phyloP scores from a whole-genome alignment of 2,888 invertebrate species.

The Calliscelio sp. region DNA sequence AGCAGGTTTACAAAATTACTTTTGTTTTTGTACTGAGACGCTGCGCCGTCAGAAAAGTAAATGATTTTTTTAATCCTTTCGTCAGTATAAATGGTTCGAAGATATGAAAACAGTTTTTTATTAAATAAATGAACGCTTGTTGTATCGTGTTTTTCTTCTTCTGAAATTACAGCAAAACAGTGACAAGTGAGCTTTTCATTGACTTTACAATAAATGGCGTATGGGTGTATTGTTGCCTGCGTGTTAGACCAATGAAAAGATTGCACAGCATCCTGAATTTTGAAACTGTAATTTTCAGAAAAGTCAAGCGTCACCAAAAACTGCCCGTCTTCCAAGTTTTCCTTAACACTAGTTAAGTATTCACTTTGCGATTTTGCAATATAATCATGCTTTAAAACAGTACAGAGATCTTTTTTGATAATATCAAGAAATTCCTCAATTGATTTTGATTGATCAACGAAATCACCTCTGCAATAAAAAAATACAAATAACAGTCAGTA shows the following conservation, averaged over 20 bases:
- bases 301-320: conserved; percentile 10
- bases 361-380: neutral
- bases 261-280: conserved; percentile 4
- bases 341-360: neutral
- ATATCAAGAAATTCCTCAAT: neutral
- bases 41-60: conserved; percentile 16
- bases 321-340: neutral
- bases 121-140: conserved; percentile 13
- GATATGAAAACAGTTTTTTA: conserved; percentile 19
- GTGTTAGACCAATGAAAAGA: conserved; percentile 5
- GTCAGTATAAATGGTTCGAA: neutral
- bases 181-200: conserved; percentile 5
- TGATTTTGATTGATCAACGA: neutral
- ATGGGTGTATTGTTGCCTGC: conserved; percentile 5
- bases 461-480: neutral
- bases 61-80: conserved; percentile 9
- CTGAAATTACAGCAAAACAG: conserved; percentile 10
- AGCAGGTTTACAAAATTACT: conserved; percentile 4
- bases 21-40: conserved; percentile 23
- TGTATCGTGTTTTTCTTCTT: conserved; percentile 31
- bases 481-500: neutral
- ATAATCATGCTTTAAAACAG: conserved; percentile 5
- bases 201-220: conserved; percentile 6
- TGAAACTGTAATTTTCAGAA: conserved; percentile 10
- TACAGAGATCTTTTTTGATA: neutral